Percentiles rank a stretch among this genome's conserved stretches.
Evolutionary conservation across 2,888 invertebrate genomes (phyloP).

Genomic region (Stomorhina lunata): DNA sequence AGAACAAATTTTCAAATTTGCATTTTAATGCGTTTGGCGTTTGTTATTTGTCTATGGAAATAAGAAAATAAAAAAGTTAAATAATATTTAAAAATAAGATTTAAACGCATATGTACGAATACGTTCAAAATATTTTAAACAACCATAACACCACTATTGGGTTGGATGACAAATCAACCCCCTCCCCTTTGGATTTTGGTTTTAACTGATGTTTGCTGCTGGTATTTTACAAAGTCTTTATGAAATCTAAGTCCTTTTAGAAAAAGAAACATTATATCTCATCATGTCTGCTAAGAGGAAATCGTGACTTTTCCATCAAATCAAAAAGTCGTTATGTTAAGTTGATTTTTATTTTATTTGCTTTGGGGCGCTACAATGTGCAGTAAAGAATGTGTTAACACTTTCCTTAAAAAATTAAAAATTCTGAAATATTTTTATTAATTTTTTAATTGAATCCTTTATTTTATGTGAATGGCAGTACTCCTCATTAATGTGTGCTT

Average conservation of each 20-base stretch:
- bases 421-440: too few relatives aligned
- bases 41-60: constrained; percentile 33
- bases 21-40: constrained; percentile 65
- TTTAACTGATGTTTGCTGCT: background rate
- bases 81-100: constrained; percentile 43
- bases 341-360: background rate
- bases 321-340: constrained; percentile 60
- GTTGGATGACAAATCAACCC: constrained; percentile 6
- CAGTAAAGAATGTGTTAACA: too few relatives aligned
- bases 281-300: constrained; percentile 56
- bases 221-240: constrained; percentile 14
- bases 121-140: constrained; percentile 23
- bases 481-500: too few relatives aligned
- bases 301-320: constrained; percentile 66
- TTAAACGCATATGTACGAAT: constrained; percentile 25
- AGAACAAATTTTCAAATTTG: constrained; percentile 49
- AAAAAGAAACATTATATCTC: constrained; percentile 47
- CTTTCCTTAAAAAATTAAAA: too few relatives aligned
- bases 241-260: constrained; percentile 48
- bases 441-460: too few relatives aligned
- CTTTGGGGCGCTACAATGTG: background rate
- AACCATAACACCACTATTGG: constrained; percentile 8
- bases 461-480: too few relatives aligned
- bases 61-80: constrained; percentile 6
- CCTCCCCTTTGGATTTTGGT: background rate